Evolutionary conservation across 2,888 invertebrate species (phyloP).

Genomic region (Coenonympha glycerion): DNA sequence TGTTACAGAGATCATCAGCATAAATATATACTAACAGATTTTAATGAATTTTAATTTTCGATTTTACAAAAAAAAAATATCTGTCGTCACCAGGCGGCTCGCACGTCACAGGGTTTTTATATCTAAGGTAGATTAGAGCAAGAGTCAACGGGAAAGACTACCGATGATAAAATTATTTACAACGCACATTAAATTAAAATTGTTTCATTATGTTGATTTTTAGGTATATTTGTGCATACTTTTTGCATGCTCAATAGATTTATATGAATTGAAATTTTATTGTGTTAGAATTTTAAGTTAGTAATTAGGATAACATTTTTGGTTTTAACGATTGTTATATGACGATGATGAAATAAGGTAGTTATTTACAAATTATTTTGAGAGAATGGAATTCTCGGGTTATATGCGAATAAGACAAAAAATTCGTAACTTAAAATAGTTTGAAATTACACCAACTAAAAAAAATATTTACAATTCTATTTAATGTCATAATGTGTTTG

Average conservation of each 20-base stretch:
- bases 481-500: constrained; percentile 13
- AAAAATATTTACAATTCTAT: constrained; percentile 5
- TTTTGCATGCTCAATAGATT: constrained; percentile 8
- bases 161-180: constrained; percentile 2
- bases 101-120: constrained; percentile 70
- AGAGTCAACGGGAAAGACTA: constrained; percentile 32
- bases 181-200: constrained; percentile 1
- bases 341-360: no score
- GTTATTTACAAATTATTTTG: constrained; percentile 4
- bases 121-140: constrained; percentile 70
- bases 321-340: no score
- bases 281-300: constrained; percentile 4
- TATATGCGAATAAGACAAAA: not conserved
- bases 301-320: not conserved
- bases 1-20: not conserved
- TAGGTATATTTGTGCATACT: not conserved
- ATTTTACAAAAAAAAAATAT: constrained; percentile 17
- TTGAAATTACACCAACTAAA: not conserved
- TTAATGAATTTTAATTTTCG: constrained; percentile 14
- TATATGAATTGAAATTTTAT: not conserved
- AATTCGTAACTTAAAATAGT: not conserved
- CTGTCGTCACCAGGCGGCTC: constrained; percentile 38
- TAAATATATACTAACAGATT: constrained; percentile 13
- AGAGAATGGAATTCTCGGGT: constrained; percentile 22
- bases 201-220: constrained; percentile 1